phyloP scores from a whole-genome alignment of 2,797 vertebrate species.

The Choloepus didactylus region DNA sequence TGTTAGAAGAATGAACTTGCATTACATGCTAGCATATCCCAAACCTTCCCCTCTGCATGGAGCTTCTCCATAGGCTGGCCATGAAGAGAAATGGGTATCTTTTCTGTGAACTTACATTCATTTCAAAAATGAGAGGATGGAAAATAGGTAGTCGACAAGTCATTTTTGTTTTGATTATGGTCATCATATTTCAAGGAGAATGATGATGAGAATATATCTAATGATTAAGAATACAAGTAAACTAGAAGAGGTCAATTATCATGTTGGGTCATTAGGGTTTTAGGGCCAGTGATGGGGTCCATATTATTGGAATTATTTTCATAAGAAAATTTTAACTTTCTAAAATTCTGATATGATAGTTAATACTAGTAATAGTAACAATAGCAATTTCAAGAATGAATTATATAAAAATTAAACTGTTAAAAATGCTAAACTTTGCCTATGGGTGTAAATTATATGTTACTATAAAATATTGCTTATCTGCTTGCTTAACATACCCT shows the following conservation, averaged over 20 bases:
- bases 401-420: constrained; percentile 17
- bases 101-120: background rate
- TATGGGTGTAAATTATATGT: constrained; percentile 83
- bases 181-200: constrained; percentile 21
- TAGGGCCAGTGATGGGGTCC: background rate
- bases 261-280: constrained; percentile 24
- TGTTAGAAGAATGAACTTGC: background rate
- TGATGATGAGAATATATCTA: background rate
- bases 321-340: constrained; percentile 49
- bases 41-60: background rate
- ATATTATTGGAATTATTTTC: constrained; percentile 47
- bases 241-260: background rate
- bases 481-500: constrained; percentile 84
- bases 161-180: constrained; percentile 43
- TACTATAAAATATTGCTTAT: constrained; percentile 83
- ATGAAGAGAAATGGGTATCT: background rate
- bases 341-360: constrained; percentile 34
- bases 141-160: background rate
- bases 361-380: constrained; percentile 63
- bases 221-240: constrained; percentile 26
- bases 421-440: constrained; percentile 76
- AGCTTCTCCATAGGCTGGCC: background rate
- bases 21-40: background rate
- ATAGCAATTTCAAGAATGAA: constrained; percentile 27
- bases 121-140: background rate